Evolutionary conservation across 2,888 invertebrate genomes (phyloP), one percentile per base, ranked within the genome.

Genomic region (Endomychus coccineus): DNA sequence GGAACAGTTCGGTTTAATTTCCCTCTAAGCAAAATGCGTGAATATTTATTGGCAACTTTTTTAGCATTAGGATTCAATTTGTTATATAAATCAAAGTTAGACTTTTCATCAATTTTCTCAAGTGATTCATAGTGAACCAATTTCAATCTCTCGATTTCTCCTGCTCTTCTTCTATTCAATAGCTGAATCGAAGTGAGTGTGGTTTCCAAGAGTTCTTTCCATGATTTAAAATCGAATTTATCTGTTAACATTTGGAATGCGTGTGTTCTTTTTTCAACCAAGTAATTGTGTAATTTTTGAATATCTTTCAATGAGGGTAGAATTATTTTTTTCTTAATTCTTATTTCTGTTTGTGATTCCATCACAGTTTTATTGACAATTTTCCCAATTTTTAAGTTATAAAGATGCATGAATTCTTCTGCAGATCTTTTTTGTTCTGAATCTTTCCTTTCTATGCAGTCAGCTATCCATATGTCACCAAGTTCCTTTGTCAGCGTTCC

Each of bases 161-260:
- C 38, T 9, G 38, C 35, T 12, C 40, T 12, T 17, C 40, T 14
- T 23, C 40, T 17, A 29, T 43, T 43, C 16, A 39, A 39, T 2
- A 44, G 15, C 32, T 39, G 42, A 13, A 42, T 21, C 0, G 36
- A 36, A 4, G 29, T 36, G 14, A 41, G 28, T 3, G 39, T 34
- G 4, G 14, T 33, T 16, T 15, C 12, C 6, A 23, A 12, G 6
- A 40, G 25, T 11, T 30, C 14, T 27, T 17, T 40, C 28, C 38
- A 43, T 11, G 4, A 9, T n/a, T 19, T 16, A 9, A 16, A 17
- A 13, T 27, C 17, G 19, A 40, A 43, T 17, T 22, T 27, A 22
- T 16, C 13, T n/a, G 28, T 25, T 16, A 40, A 27, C n/a, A n/a
- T 22, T 27, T 23, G 1, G 1, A 12, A 25, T 16, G 19, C 31